Percentiles rank a stretch among this genome's conserved stretches.
These are phyloP conservation scores for Cyclophora punctaria DNA, from an alignment of 2,888 invertebrate species.

Conservation along the genomic window DNA sequence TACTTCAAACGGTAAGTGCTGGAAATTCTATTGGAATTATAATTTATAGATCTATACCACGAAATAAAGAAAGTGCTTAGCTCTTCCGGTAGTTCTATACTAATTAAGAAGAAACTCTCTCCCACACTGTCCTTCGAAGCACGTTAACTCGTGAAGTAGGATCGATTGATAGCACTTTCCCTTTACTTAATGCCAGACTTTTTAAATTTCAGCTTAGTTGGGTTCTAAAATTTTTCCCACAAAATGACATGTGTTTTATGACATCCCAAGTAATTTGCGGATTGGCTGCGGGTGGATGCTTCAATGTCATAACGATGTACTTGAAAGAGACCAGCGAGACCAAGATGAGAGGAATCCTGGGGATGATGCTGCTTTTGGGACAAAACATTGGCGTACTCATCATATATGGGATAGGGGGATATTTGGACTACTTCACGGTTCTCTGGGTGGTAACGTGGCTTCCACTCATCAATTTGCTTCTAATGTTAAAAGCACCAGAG, in stretches of 20 bases:
- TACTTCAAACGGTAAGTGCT: too few species aligned
- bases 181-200: too few species aligned
- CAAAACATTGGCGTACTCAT: constrained; percentile 38
- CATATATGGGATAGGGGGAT: constrained; percentile 42
- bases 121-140: too few species aligned
- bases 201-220: constrained; percentile 28
- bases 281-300: constrained; percentile 35
- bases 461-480: constrained; percentile 26
- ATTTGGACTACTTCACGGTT: constrained; percentile 36
- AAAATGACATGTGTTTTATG: constrained; percentile 25
- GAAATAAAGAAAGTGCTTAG: too few species aligned
- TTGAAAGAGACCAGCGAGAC: constrained; percentile 46
- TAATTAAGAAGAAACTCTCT: too few species aligned
- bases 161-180: too few species aligned
- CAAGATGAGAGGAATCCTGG: constrained; percentile 37
- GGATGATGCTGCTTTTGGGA: constrained; percentile 28
- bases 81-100: too few species aligned
- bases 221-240: constrained; percentile 26
- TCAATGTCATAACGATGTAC: constrained; percentile 40
- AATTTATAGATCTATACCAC: too few species aligned
- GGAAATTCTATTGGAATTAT: too few species aligned
- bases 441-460: constrained; percentile 32
- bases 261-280: constrained; percentile 35
- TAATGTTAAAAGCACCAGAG: constrained; percentile 44
- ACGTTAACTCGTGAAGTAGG: too few species aligned